Conservation (phyloP, 2,888 invertebrate species). For the Euplexia lucipara region DNA sequence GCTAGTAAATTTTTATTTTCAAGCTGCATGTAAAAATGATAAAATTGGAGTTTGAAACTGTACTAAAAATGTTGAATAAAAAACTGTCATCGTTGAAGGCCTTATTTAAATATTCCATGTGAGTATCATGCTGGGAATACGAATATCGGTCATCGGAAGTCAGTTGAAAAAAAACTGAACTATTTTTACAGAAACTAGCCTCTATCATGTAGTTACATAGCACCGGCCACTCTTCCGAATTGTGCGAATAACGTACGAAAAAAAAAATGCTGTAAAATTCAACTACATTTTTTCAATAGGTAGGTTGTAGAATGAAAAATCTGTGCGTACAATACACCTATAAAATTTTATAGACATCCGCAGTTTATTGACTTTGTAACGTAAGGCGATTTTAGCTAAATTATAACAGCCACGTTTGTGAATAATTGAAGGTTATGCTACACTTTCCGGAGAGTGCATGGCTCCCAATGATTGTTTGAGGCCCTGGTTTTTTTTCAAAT, state of each 20-base stretch:
- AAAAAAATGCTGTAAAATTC: neutral
- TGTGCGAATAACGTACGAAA: neutral
- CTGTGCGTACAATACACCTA: neutral
- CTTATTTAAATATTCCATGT: conserved; percentile 26
- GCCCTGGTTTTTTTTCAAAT: too few species aligned
- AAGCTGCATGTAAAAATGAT: neutral
- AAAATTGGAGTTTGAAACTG: neutral
- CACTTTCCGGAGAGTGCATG: too few species aligned
- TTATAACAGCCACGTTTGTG: too few species aligned
- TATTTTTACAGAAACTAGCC: conserved; percentile 42
- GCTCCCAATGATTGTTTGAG: too few species aligned
- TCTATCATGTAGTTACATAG: conserved; percentile 45
- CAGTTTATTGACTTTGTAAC: too few species aligned
- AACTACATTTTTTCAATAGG: conserved; percentile 15
- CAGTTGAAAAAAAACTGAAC: conserved; percentile 19
- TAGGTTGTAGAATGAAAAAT: conserved; percentile 20
- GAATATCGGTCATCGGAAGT: conserved; percentile 22
- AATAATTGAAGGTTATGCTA: too few species aligned
- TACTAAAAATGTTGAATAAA: neutral
- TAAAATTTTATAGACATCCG: neutral
- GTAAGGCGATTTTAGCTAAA: too few species aligned
- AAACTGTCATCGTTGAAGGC: neutral
- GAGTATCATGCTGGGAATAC: conserved; percentile 9
- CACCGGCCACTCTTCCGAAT: conserved; percentile 16
- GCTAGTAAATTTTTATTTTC: conserved; percentile 2